Evolutionary conservation across 2,113 vertebrate species (phyloP), one percentile per base, ranked within the genome.

Genomic region (Phycodurus eques): DNA sequence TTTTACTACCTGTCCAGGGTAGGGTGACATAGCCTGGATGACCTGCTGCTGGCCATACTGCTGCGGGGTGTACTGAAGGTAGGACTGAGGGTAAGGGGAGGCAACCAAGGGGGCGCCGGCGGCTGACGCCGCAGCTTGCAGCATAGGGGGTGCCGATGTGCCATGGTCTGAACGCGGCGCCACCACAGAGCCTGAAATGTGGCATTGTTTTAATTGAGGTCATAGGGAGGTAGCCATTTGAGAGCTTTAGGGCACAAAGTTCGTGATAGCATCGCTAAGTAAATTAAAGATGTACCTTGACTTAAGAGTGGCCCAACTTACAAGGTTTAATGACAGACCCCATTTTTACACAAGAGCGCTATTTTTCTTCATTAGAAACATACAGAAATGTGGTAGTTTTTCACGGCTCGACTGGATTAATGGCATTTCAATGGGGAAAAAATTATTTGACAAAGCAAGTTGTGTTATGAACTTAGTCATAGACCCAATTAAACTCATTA

Each of bases 51-150:
- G 94, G 31, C 94, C 78, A 73, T 95, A 96, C 87, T 95, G 95
- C 90, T 94, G 95, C 5, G 95, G 95, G 81, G 91, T 95, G 81
- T 96, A 97, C 75, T 94, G 95, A 76, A 97, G 93, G 83, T 96
- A 97, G 27, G 94, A 92, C 71, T 94, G 94, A 3, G 91, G 80
- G 42, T 96, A 97, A 1, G 95, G 95, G 1, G 95, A 95, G 0
- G 95, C 95, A 4, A 96, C 95, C 69, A 97, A 91, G 2, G 95
- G 92, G 11, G 95, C 93, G 0, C 95, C 95, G 0, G 95, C 94
- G 0, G 95, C 95, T 0, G 96, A 94, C 0, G 94, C 90, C 0
- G 95, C 94, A 0, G 95, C 93, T 86, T 95, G 96, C 79, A 97
- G 87, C 87, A 97, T 94, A 0, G 93, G 93, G 11, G 94, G 93